Evolutionary conservation across 2,113 vertebrate species (phyloP), one percentile per base, ranked within the genome.

Genomic region (Etheostoma cragini): DNA sequence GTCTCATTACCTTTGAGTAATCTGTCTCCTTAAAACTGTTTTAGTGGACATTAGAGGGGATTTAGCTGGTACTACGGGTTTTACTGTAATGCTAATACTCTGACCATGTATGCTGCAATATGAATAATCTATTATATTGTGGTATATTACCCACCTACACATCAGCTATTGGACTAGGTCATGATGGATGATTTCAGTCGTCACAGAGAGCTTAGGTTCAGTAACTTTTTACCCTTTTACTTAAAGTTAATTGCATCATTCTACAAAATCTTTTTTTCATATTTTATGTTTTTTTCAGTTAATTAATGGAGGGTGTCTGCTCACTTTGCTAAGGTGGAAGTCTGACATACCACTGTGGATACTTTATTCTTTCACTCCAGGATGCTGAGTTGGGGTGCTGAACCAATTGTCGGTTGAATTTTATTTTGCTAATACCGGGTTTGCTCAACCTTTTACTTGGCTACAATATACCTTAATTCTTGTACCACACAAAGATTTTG

Each of bases 1-100:
- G 49, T 73, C 72, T 62, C 50, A 64, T 80, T 67, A 71, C 69
- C 58, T 81, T 75, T 79, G 46, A 74, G 70, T 70, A 86, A 84
- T 88, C 53, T 10, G 38, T 78, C 53, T 78, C 42, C 66, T 52
- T 61, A 71, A 62, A 61, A 46, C 47, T 19, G 33, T 69, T 60
- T 78, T 61, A 70, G 72, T 72, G 33, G 53, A 69, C 73, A 67
- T 62, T 74, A 71, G 66, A 35, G 63, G 22, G n/a, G 45, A 2
- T 73, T 71, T 70, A 72, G 16, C 17, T 71, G 22, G 42, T 50
- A 62, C 78, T 26, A 56, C 56, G 35, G 54, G 54, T 65, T 82
- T 82, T 58, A 54, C n/a, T 56, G 52, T 52, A 19, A 75, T 16
- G 52, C 14, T 72, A 26, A 54, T 47, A 72, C 38, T 74, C 47